These are phyloP conservation scores for Ctenoplectra terminalis DNA, from an alignment of 1,140 invertebrate genomes.

Conservation along the genomic window DNA sequence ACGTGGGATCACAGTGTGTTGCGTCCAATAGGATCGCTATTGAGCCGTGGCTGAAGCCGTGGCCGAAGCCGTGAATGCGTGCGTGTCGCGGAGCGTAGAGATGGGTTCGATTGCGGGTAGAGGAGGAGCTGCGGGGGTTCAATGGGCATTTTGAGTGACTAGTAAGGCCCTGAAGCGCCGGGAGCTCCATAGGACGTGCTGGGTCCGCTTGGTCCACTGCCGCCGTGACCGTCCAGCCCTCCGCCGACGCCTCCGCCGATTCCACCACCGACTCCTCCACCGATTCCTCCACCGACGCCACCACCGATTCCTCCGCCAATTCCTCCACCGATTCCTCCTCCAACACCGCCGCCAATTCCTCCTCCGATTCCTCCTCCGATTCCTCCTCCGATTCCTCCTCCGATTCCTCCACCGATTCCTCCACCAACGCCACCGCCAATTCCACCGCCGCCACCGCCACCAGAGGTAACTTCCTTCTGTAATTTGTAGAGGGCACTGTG, in stretches of 20 bases:
- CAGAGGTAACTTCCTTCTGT: conserved; percentile 78
- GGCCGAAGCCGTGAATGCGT: conserved; percentile 61
- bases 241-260: conserved; percentile 61
- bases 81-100: conserved; percentile 57
- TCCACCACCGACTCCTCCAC: conserved; percentile 72
- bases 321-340: conserved; percentile 67
- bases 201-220: conserved; percentile 79
- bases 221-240: conserved; percentile 70
- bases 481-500: neutral
- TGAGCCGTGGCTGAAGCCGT: conserved; percentile 57
- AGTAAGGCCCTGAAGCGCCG: conserved; percentile 83
- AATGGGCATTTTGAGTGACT: conserved; percentile 77
- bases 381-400: conserved; percentile 68
- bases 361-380: conserved; percentile 70
- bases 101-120: conserved; percentile 26
- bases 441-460: conserved; percentile 74
- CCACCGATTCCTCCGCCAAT: conserved; percentile 71
- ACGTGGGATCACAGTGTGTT: conserved; percentile 50
- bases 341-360: conserved; percentile 69
- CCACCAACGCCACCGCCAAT: conserved; percentile 77
- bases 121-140: conserved; percentile 39
- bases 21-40: conserved; percentile 58
- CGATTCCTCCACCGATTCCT: conserved; percentile 64
- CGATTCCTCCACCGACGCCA: conserved; percentile 63
- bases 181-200: conserved; percentile 87